Evolutionary conservation across 2,113 vertebrate species (phyloP).

Genomic region (Hucho hucho): DNA sequence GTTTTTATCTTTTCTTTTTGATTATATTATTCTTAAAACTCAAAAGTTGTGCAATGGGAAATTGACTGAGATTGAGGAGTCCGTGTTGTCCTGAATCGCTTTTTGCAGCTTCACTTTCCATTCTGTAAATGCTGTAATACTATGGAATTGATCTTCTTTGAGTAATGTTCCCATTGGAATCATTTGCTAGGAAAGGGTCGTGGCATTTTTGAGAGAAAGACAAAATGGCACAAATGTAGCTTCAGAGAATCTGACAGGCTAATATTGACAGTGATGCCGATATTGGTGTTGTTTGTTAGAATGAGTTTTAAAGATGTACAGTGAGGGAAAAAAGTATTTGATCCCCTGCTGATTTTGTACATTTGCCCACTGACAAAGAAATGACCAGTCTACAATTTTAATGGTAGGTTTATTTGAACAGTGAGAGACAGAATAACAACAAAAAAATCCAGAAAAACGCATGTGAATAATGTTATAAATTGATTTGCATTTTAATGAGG

Average conservation of each 20-base stretch:
- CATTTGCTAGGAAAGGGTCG: background rate
- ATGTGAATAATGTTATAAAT: no score
- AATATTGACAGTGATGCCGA: background rate
- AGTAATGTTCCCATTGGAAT: background rate
- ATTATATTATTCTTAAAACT: background rate
- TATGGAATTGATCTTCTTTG: background rate
- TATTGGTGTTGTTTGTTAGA: background rate
- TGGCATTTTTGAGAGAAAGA: background rate
- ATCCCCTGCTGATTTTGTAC: no score
- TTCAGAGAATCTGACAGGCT: background rate
- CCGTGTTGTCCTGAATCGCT: background rate
- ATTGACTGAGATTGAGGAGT: background rate
- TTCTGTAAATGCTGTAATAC: background rate
- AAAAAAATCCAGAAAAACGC: no score
- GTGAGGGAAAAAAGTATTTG: no score
- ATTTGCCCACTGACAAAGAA: no score
- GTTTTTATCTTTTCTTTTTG: background rate
- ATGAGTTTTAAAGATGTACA: background rate
- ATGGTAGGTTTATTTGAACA: no score
- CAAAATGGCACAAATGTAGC: background rate
- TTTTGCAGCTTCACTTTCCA: background rate
- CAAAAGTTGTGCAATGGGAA: background rate
- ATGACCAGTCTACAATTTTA: no score
- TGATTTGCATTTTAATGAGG: no score
- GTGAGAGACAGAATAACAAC: no score